Base-by-base conservation (phyloP, 2,888 invertebrate genomes). In the Didymodactylos carnosus region DNA sequence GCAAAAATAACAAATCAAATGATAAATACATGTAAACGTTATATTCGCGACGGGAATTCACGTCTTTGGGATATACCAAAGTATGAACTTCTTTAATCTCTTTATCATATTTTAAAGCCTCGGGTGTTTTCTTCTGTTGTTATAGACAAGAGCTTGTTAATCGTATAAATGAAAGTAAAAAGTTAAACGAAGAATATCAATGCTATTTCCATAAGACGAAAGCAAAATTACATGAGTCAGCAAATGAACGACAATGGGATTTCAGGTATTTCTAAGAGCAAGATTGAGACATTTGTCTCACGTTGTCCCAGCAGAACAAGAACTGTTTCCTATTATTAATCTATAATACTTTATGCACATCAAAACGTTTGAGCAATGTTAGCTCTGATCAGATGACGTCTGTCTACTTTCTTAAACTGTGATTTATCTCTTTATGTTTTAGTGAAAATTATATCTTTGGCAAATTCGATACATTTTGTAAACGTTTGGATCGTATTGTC, bases 1-100 rank as follows among this genome's bases (percentile, higher is more conserved):
- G 93, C 95, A 46, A 95, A 95, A 87, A 93, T 95, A 78, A 95
- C 94, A 7, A 95, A 95, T 84, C 94, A 95, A 87, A 94, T 95
- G 93, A 94, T 95, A 77, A 91, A 91, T 80, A 92, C 94, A 0
- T 94, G 94, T 84, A 92, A 91, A 80, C 90, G 90, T 76, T 94
- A 93, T 83, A 90, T 94, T 71, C 87, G 88, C 72, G 85, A 87
- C 76, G 88, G 88, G 0, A 88, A 84, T 51, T 84, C 87, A 77
- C 92, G 90, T 0, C 90, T 95, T 78, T 95, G 94, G 94, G 89
- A 90, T 0, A 91, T 92, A 81, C 89, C 91, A 76, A 62, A 62
- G 87, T 91, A 77, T 84, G 84, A 6, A 78, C 86, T 40, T 19
- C 7, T 46, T 29, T 11, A 2, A 10, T 1, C 8, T 11, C 19